A percentile compares a stretch with the other conserved stretches of the same genome.
These are phyloP conservation scores for Syncerus caffer DNA, from an alignment of 2,797 vertebrate species.

Conservation along the genomic window DNA sequence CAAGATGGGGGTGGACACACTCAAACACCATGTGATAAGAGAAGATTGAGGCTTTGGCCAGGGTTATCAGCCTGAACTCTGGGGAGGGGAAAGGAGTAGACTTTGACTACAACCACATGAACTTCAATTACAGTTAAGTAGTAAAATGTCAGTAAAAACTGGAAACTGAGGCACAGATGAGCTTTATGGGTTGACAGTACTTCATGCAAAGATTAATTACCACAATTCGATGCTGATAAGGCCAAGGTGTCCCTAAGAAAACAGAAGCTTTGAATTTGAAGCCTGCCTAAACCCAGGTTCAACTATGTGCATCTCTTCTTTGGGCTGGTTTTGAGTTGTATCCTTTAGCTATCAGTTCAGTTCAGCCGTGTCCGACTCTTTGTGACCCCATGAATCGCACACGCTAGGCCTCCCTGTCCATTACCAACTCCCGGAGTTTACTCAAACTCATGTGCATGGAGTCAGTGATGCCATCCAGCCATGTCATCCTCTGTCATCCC, in stretches of 20 bases:
- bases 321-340: neutral
- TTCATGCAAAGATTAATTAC: neutral
- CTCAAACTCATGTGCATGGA: too few relatives aligned
- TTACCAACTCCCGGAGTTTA: too few relatives aligned
- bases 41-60: neutral
- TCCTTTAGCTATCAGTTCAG: neutral
- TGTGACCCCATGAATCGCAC: too few relatives aligned
- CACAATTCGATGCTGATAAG: neutral
- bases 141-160: neutral
- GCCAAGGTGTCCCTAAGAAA: neutral
- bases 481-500: too few relatives aligned
- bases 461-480: too few relatives aligned
- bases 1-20: neutral
- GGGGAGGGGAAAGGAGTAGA: neutral
- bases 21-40: neutral
- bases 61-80: neutral
- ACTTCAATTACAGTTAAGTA: neutral
- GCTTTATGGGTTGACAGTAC: neutral
- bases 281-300: neutral
- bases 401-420: too few relatives aligned
- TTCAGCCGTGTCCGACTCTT: fast-evolving
- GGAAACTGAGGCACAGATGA: neutral
- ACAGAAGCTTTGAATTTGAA: neutral
- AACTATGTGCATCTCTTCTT: neutral
- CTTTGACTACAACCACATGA: neutral